These are phyloP conservation scores for Cantharis lateralis DNA, from an alignment of 2,888 invertebrate genomes.

Conservation along the genomic window DNA sequence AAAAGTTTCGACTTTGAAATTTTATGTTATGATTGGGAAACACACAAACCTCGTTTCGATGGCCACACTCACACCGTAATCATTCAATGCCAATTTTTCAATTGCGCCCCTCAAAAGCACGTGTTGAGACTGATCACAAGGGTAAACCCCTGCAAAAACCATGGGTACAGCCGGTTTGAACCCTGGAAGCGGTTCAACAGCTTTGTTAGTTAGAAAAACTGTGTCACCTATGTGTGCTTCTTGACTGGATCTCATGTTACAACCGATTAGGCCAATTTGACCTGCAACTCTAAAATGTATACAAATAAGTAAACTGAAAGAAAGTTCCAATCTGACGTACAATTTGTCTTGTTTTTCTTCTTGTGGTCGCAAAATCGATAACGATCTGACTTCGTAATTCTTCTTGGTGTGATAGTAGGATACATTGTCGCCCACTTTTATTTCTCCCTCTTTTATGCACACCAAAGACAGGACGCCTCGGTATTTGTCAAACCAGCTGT, in stretches of 20 bases:
- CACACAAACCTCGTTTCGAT: conserved; percentile 75
- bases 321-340: conserved; percentile 53
- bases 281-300: conserved; percentile 72
- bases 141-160: conserved; percentile 90
- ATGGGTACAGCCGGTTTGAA: conserved; percentile 76
- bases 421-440: conserved; percentile 77
- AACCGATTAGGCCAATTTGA: conserved; percentile 89
- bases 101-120: conserved; percentile 76
- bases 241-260: conserved; percentile 75
- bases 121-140: conserved; percentile 87
- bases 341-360: conserved; percentile 69
- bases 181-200: conserved; percentile 65
- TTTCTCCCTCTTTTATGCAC: conserved; percentile 76
- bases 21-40: background rate
- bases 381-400: conserved; percentile 75
- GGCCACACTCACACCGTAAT: conserved; percentile 84
- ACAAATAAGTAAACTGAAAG: background rate
- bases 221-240: conserved; percentile 83
- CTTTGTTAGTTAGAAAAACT: conserved; percentile 60
- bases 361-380: conserved; percentile 80
- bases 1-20: conserved; percentile 28
- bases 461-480: conserved; percentile 80
- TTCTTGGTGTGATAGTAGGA: conserved; percentile 73
- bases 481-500: conserved; percentile 91
- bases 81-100: conserved; percentile 91